Evolutionary conservation across 2,797 vertebrate species (phyloP), one percentile per base, ranked within the genome.

Genomic region (Periparus ater): DNA sequence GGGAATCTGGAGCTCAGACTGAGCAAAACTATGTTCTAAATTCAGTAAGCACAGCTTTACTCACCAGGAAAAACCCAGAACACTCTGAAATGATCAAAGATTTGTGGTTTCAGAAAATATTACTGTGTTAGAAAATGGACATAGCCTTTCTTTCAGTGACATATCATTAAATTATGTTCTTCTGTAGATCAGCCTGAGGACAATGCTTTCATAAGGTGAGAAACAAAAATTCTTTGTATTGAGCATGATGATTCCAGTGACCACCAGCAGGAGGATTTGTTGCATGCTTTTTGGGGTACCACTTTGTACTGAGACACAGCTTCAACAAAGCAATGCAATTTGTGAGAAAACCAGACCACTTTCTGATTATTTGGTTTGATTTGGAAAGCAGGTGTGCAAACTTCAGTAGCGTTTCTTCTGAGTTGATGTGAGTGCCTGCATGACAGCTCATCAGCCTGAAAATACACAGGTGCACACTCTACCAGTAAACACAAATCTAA

Each of bases 1-100:
- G 66, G 80, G 88, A 93, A 82, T 93, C 75, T 63, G 53, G 65
- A 94, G 76, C 78, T 90, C 65, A 89, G 25, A 81, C 83, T 85
- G 55, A 80, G 47, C 71, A 77, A 76, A 82, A 58, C 80, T 75
- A 5, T 88, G 75, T 94, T 93, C 80, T 82, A 91, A 80, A 73
- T 86, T 95, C 84, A 78, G 50, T 83, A 94, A 94, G 61, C 63
- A 86, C 36, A 44, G 53, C 78, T 74, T 95, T 95, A 89, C 89
- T 96, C 67, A 89, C 77, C 68, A 89, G 71, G 78, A 96, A 91
- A 94, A 96, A 80, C 13, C 40, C 67, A 92, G 65, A 11, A 11
- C 36, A n/a, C 7, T 71, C 62, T 62, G 53, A 91, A 94, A 95
- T 63, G 60, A 88, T 88, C 32, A 89, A 83, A 91, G 93, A 72